Evolutionary conservation across 2,888 invertebrate species (phyloP), one percentile per base, ranked within the genome.

Genomic region (Tricholauxania praeusta): DNA sequence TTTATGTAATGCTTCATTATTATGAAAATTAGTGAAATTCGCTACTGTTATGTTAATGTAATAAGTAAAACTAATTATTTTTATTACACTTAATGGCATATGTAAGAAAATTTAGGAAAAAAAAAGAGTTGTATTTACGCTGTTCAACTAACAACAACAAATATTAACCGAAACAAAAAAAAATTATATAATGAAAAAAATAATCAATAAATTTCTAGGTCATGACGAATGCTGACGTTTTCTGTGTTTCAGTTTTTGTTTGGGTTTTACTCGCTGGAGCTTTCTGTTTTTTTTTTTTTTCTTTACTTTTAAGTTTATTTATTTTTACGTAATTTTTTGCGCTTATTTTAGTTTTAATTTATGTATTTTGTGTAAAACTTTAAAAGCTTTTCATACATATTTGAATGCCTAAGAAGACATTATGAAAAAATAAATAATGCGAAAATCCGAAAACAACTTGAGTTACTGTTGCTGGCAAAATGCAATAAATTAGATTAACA

Each of bases 121-220:
- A 39, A 39, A 39, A 2, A 39, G 5, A 39, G 8, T 10, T 28
- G 28, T 28, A 28, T 4, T 3, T 28, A 28, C 28, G 28, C 28
- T 28, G 4, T 28, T 28, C 28, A 28, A 0, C 39, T 7, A 10
- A 39, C 39, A 39, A 39, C 39, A 39, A 10, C 39, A 39, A 39
- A 39, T 39, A 10, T 39, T 39, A 39, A 39, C 39, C 10, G 7
- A 39, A 39, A 10, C 39, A 39, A 39, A 39, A 39, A 39, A 57
- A 19, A 28, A 2, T 19, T 22, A n/a, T 57, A 57, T 57, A 19
- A 57, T n/a, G 8, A 5, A 51, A 59, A 72, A 62, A 59, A 60
- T 22, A 72, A 66, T 62, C 60, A 22, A 67, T 67, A 66, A 66
- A 72, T 67, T 67, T 72, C 66, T 72, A 72, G 72, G 62, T 72